phyloP scores from a whole-genome alignment of 2,113 vertebrate genomes.

The Phylloscopus trochiloides region DNA sequence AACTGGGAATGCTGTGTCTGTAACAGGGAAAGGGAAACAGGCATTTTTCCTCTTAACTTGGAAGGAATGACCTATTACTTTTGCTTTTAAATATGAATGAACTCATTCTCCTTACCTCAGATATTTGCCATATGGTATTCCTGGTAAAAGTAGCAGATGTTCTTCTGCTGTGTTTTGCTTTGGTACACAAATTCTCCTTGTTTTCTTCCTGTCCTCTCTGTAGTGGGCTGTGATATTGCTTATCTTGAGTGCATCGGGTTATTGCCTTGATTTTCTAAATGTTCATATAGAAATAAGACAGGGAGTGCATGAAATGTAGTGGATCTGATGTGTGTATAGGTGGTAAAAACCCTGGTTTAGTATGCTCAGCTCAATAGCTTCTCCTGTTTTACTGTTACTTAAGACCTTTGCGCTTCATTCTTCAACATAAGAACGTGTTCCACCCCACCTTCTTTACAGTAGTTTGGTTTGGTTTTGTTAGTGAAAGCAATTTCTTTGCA shows the following conservation, averaged over 20 bases:
- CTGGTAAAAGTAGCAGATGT: conserved; percentile 61
- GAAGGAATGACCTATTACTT: not conserved
- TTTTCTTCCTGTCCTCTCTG: not conserved
- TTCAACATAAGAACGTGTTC: not conserved
- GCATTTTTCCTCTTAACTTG: not conserved
- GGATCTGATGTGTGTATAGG: not conserved
- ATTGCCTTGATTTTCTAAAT: not conserved
- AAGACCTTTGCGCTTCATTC: not conserved
- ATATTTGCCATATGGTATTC: conserved; percentile 58
- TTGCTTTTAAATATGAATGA: conserved; percentile 45
- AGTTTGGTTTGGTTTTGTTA: not conserved
- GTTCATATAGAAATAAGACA: not conserved
- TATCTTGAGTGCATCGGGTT: not conserved
- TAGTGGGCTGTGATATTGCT: not conserved
- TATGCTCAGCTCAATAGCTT: not conserved
- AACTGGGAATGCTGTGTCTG: not conserved
- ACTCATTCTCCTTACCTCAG: conserved; percentile 2
- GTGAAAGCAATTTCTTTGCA: not conserved
- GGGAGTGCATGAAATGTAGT: not conserved
- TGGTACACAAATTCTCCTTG: conserved; percentile 19
- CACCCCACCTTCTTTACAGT: not conserved
- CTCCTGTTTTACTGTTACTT: not conserved
- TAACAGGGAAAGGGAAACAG: not conserved
- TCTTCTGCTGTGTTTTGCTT: conserved; percentile 18
- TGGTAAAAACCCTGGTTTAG: not conserved